Evolutionary conservation across 1,140 invertebrate species (phyloP).

Genomic region (Solenopsis fugax): DNA sequence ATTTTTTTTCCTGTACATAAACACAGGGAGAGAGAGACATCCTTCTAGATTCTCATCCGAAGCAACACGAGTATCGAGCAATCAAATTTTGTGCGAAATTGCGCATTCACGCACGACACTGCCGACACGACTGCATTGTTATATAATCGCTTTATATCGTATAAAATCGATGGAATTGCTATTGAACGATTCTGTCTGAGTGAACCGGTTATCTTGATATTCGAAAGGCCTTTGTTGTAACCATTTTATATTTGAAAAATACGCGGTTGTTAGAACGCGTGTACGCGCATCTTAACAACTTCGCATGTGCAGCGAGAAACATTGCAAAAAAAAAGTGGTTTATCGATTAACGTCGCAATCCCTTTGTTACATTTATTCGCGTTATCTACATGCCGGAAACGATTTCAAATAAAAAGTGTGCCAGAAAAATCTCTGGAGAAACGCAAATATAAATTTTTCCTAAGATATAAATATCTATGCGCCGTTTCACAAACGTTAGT

Average conservation of each 20-base stretch:
- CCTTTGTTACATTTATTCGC: neutral
- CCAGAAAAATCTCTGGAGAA: neutral
- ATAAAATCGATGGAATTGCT: conserved; percentile 41
- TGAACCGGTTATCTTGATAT: conserved; percentile 33
- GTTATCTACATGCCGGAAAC: neutral
- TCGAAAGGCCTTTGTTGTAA: neutral
- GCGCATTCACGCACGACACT: conserved; percentile 28
- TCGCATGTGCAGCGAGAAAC: neutral
- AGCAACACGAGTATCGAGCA: neutral
- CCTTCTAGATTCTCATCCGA: neutral
- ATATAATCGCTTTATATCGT: conserved; percentile 32
- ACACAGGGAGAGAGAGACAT: neutral
- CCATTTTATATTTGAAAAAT: conserved; percentile 26
- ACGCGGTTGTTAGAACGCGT: neutral
- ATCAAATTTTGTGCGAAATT: conserved; percentile 49
- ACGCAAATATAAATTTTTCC: neutral
- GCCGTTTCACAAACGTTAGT: neutral
- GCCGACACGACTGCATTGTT: conserved; percentile 29
- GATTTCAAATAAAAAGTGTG: neutral
- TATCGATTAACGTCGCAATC: neutral
- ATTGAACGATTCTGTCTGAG: conserved; percentile 22
- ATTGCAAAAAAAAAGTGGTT: neutral
- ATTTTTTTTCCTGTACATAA: neutral
- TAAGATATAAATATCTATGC: neutral
- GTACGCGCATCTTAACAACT: conserved; percentile 15